Percentiles rank a stretch among this genome's conserved stretches.
These are phyloP conservation scores for Zygothrica quintamaculata DNA, from an alignment of 2,888 invertebrate species.

Conservation along the genomic window DNA sequence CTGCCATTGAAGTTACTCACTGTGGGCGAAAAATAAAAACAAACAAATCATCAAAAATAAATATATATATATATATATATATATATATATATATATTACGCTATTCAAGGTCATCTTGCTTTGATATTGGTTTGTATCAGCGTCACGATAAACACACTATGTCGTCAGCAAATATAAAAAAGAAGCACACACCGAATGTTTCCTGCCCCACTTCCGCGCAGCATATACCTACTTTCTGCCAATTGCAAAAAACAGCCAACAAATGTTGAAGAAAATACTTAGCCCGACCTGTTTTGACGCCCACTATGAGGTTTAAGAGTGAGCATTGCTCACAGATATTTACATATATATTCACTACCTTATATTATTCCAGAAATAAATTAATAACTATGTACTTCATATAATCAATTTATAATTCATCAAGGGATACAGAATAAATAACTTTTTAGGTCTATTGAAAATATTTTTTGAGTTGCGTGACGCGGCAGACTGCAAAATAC, in stretches of 20 bases:
- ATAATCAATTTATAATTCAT: background rate
- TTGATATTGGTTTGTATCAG: conserved; percentile 28
- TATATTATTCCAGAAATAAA: no score
- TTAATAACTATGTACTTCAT: background rate
- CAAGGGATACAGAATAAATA: background rate
- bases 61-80: no score
- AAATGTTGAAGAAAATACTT: conserved; percentile 29
- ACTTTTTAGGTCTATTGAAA: background rate
- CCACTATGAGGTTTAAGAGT: conserved; percentile 32
- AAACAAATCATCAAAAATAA: conserved; percentile 46
- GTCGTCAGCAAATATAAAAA: conserved; percentile 7
- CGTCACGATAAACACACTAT: conserved; percentile 27
- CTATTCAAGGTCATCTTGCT: conserved; percentile 34
- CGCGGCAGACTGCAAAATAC: conserved; percentile 32
- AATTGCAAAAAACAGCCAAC: conserved; percentile 15
- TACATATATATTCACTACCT: background rate
- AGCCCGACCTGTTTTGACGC: conserved; percentile 37
- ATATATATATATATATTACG: no score
- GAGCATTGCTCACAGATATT: background rate
- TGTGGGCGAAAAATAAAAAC: conserved; percentile 41
- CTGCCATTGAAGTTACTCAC: conserved; percentile 73
- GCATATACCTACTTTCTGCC: no score
- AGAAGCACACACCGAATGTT: conserved; percentile 1
- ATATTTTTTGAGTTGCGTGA: conserved; percentile 29
- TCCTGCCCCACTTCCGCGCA: background rate